Evolutionary conservation across 2,888 invertebrate genomes (phyloP), one percentile per base, ranked within the genome.

Genomic region (Eurois occulta): DNA sequence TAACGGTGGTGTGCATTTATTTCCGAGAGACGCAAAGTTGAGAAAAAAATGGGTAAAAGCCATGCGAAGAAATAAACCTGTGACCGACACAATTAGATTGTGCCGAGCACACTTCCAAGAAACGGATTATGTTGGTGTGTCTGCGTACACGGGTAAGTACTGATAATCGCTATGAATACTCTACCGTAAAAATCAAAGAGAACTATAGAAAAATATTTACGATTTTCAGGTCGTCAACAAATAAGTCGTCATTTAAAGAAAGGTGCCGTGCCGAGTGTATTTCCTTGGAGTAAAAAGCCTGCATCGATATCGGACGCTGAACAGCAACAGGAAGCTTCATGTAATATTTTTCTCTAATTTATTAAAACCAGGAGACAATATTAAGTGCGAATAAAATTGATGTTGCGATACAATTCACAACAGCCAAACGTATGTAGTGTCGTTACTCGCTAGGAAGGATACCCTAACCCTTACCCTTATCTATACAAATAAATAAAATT

Each of bases 11-110:
- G 78, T 67, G 16, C 78, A 81, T 65, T 46, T 71, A 67, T 81
- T 80, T 60, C 78, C 80, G 18, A 84, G 70, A 73, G 80, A 80
- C 60, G 64, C 76, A 24, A 70, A 58, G 48, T 71, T 74, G 24
- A 78, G 65, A 66, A 72, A 75, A 77, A 78, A 72, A 77, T 86
- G 80, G 84, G 35, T 69, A 38, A 80, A 77, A 72, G 79, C 81
- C 65, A 82, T 78, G 32, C 67, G 62, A 35, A 73, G 75, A 67
- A 52, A 52, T 66, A 71, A 69, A 43, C 28, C 60, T 46, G 75
- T 75, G 24, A 75, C 79, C 10, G 67, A 80, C 21, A 67, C 62
- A 48, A 64, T 72, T 52, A 58, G 75, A 72, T 66, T 79, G 58
- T 75, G 79, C 28, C 48, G 77, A 43, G 72, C 72, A 52, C 79